Evolutionary conservation across 2,888 invertebrate genomes (phyloP).

Genomic region (Drosophila kambysellisi): DNA sequence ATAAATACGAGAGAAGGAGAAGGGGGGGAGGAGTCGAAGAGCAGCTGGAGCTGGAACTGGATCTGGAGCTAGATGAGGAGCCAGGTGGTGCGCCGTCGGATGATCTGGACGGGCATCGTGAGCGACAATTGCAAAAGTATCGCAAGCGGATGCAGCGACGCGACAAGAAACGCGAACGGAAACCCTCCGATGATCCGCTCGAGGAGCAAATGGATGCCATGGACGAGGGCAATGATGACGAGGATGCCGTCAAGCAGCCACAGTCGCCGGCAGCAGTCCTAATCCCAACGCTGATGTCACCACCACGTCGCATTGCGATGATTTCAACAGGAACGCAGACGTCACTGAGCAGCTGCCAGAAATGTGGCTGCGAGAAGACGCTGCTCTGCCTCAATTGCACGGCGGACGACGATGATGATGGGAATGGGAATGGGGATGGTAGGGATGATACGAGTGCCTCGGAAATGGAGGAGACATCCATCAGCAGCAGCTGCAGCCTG

Average conservation of each 20-base stretch:
- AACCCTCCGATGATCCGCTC: slow-evolving; percentile 47
- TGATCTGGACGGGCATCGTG: slow-evolving; percentile 80
- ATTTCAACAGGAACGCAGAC: slow-evolving; percentile 85
- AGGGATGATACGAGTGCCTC: slow-evolving; percentile 59
- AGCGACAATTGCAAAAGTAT: slow-evolving; percentile 84
- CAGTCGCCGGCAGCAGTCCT: slow-evolving; percentile 10
- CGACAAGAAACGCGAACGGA: slow-evolving; percentile 82
- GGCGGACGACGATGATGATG: neutral
- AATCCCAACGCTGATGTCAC: slow-evolving; percentile 28
- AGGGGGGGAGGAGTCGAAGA: neutral
- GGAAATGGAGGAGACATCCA: slow-evolving; percentile 70
- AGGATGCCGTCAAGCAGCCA: slow-evolving; percentile 35
- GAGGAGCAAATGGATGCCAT: slow-evolving; percentile 62
- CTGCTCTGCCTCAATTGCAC: slow-evolving; percentile 83
- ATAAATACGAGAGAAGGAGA: slow-evolving; percentile 40
- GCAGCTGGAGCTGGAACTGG: slow-evolving; percentile 15
- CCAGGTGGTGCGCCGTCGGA: slow-evolving; percentile 7
- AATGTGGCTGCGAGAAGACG: slow-evolving; percentile 84
- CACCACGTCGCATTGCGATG: slow-evolving; percentile 79
- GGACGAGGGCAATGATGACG: slow-evolving; percentile 75
- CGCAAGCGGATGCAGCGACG: slow-evolving; percentile 85
- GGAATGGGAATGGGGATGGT: slow-evolving; percentile 51
- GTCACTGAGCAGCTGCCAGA: slow-evolving; percentile 74
- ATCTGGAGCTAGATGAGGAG: slow-evolving; percentile 3
- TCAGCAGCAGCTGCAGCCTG: slow-evolving; percentile 72